Percentiles rank a stretch among this genome's conserved stretches.
These are phyloP conservation scores for Thysanoteuthis rhombus DNA, from an alignment of 2,888 invertebrate species.

Conservation along the genomic window DNA sequence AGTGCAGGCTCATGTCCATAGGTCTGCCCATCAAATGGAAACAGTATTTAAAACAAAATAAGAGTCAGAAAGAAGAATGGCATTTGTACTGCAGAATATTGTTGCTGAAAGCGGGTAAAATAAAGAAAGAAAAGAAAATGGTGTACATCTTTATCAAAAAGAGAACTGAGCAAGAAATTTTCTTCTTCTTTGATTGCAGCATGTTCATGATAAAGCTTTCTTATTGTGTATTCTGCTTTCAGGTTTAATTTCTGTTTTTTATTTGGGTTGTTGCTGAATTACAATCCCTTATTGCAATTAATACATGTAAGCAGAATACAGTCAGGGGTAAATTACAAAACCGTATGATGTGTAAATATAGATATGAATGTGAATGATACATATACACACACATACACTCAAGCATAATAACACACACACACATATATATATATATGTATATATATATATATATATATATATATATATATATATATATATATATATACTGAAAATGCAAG, in stretches of 20 bases:
- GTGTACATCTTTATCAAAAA: not conserved
- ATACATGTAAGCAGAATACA: not conserved
- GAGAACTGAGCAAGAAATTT: not conserved
- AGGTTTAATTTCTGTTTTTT: not conserved
- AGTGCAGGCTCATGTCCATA: not conserved
- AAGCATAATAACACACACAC: too few species aligned
- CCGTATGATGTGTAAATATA: not conserved
- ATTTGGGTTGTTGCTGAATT: not conserved
- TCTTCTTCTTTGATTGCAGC: not conserved
- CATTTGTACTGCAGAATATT: not conserved
- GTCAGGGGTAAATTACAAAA: not conserved
- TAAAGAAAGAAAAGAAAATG: not conserved
- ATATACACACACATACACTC: not conserved
- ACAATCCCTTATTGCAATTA: constrained; percentile 12
- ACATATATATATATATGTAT: too few species aligned
- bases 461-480: not conserved
- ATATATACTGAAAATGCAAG: too few species aligned
- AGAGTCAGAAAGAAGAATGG: not conserved
- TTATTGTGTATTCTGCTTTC: not conserved
- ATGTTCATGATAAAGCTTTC: not conserved
- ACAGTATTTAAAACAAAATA: not conserved
- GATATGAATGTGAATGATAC: not conserved
- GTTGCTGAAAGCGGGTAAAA: not conserved
- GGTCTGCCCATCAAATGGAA: not conserved
- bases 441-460: not conserved